These are phyloP conservation scores for Chymomyza procnemis DNA, from an alignment of 2,888 invertebrate species.

Conservation along the genomic window DNA sequence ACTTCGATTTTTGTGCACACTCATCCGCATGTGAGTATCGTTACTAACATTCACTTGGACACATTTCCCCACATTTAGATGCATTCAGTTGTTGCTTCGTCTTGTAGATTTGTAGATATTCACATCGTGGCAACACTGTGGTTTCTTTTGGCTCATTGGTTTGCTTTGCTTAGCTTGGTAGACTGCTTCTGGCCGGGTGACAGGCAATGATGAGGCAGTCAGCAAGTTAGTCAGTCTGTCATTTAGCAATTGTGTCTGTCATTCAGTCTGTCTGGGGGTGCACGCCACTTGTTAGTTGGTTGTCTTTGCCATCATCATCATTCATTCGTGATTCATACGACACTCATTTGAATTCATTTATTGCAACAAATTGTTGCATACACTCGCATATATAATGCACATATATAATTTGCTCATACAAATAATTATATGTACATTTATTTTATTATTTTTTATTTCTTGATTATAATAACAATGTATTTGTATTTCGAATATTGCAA, in stretches of 20 bases:
- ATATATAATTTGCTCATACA: not conserved
- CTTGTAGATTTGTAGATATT: not conserved
- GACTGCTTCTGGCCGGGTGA: no score
- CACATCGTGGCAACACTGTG: not conserved
- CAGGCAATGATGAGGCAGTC: not conserved
- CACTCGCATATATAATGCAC: not conserved
- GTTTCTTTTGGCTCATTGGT: not conserved
- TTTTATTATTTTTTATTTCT: no score
- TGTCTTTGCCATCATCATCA: slow-evolving; percentile 15
- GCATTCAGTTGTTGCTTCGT: not conserved
- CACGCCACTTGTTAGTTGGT: not conserved
- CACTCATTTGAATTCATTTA: slow-evolving; percentile 53
- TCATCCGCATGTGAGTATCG: not conserved
- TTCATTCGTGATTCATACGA: no score
- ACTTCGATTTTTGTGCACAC: not conserved
- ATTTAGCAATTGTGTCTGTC: no score
- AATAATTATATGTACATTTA: not conserved
- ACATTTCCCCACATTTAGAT: not conserved
- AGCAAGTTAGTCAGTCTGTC: not conserved
- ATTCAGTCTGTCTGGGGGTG: slow-evolving; percentile 12
- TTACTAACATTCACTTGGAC: not conserved
- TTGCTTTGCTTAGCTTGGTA: not conserved
- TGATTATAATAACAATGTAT: no score
- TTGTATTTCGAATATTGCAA: no score
- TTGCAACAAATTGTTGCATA: slow-evolving; percentile 45